These are phyloP conservation scores for Oscheius sp. DNA, from an alignment of 1,140 invertebrate genomes.

Conservation along the genomic window DNA sequence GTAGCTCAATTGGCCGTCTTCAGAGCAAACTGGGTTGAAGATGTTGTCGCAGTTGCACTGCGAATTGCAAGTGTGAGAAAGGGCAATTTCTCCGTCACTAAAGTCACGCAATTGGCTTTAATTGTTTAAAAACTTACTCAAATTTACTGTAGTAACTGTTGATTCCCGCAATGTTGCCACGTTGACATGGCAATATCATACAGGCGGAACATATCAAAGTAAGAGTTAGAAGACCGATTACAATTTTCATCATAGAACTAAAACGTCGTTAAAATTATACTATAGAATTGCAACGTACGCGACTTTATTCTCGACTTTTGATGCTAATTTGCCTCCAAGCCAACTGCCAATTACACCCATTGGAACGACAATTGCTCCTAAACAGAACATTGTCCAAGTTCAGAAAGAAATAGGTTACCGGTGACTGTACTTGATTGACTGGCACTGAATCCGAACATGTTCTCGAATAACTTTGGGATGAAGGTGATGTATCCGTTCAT, in stretches of 20 bases:
- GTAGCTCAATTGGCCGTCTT: conserved; percentile 9
- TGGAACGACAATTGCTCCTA: conserved; percentile 29
- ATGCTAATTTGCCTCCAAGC: conserved; percentile 22
- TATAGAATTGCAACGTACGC: background rate
- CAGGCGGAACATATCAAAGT: background rate
- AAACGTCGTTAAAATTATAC: background rate
- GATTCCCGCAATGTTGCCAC: background rate
- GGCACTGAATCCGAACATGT: conserved; percentile 20
- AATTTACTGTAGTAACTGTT: background rate
- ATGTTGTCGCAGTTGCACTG: conserved; percentile 24
- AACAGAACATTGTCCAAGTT: background rate
- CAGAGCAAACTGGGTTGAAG: conserved; percentile 33
- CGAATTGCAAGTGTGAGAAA: background rate
- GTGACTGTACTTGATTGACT: conserved; percentile 15
- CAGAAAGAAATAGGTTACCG: background rate
- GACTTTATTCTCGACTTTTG: background rate
- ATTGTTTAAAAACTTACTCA: background rate
- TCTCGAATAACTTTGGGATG: conserved; percentile 35
- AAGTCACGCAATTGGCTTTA: background rate
- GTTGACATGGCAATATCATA: background rate
- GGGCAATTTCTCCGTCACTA: background rate
- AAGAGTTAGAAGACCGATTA: background rate
- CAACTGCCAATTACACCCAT: conserved; percentile 18
- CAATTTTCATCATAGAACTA: conserved; percentile 5
- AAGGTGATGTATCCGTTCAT: conserved; percentile 40